Evolutionary conservation across 2,888 invertebrate genomes (phyloP).

Genomic region (Anoncus sp.): DNA sequence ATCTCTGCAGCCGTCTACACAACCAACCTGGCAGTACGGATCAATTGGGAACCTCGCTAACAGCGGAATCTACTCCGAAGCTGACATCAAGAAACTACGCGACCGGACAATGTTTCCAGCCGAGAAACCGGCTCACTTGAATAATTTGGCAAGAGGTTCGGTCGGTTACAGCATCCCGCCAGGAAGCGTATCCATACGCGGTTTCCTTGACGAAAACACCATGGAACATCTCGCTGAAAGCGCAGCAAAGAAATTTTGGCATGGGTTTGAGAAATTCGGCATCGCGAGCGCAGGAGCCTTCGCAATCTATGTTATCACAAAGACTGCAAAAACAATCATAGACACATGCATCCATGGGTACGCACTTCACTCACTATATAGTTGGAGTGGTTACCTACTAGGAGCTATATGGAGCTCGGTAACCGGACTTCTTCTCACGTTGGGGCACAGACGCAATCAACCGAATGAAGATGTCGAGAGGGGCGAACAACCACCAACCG

Average conservation of each 20-base stretch:
- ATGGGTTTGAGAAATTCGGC: conserved; percentile 1
- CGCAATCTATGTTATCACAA: neutral
- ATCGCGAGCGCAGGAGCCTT: neutral
- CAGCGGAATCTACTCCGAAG: conserved; percentile 33
- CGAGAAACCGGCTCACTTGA: conserved; percentile 20
- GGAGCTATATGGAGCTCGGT: no score
- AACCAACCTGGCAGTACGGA: conserved; percentile 25
- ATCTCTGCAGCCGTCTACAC: neutral
- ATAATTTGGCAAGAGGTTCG: conserved; percentile 18
- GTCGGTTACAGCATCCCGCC: neutral
- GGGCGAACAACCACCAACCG: no score
- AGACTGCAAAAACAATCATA: no score
- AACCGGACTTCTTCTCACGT: no score
- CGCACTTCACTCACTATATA: no score
- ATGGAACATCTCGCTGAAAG: conserved; percentile 34
- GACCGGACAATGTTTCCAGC: conserved; percentile 37
- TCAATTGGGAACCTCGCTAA: conserved; percentile 31
- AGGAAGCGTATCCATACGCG: neutral
- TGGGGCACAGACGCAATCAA: no score
- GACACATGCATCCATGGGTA: no score
- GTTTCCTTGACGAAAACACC: conserved; percentile 47
- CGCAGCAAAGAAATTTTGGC: neutral
- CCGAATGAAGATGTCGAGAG: no score
- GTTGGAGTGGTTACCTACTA: no score
- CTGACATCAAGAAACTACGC: conserved; percentile 25